phyloP scores from a whole-genome alignment of 2,113 vertebrate species.

The Cyphomyrus plagiostoma region DNA sequence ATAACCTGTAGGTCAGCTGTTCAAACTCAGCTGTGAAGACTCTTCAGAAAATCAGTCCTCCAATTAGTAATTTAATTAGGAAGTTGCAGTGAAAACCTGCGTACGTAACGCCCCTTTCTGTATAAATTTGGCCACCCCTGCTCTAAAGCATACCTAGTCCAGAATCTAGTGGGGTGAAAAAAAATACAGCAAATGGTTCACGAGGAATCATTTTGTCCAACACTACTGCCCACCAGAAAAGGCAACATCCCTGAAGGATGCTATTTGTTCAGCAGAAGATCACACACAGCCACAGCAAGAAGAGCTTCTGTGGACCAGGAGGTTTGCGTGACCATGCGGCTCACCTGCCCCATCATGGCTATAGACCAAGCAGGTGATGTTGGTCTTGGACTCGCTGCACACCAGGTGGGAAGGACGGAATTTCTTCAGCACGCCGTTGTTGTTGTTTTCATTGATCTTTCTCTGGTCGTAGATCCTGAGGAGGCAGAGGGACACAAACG shows the following conservation, averaged over 20 bases:
- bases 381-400: conserved; percentile 91
- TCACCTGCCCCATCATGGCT: conserved; percentile 88
- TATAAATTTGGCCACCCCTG: no score
- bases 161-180: neutral
- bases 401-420: conserved; percentile 93
- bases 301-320: neutral
- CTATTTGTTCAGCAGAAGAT: neutral
- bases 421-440: conserved; percentile 90
- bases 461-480: conserved; percentile 91
- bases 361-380: conserved; percentile 94
- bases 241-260: neutral
- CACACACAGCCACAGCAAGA: neutral
- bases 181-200: neutral
- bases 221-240: neutral
- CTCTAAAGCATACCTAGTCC: neutral
- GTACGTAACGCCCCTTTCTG: no score
- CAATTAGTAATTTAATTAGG: no score
- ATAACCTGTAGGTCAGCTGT: no score
- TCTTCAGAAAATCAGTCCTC: no score
- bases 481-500: neutral
- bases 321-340: neutral
- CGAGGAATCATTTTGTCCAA: neutral
- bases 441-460: conserved; percentile 89
- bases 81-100: no score
- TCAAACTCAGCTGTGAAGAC: no score